phyloP scores from a whole-genome alignment of 2,797 vertebrate species.

The Leptodactylus fallax region DNA sequence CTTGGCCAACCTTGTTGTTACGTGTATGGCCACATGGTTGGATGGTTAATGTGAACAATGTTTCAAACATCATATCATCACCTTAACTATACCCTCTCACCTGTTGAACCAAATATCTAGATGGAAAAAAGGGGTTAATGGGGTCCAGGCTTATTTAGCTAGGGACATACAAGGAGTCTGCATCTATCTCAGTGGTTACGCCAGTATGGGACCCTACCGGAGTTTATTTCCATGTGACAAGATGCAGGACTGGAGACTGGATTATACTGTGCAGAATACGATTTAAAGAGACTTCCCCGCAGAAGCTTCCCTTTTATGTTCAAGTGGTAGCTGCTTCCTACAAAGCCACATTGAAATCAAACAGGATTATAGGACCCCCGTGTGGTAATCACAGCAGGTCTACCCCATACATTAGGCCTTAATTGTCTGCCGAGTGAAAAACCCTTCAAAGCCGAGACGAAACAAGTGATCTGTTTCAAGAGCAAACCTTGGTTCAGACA shows the following conservation, averaged over 20 bases:
- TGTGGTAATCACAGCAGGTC: slow-evolving; percentile 70
- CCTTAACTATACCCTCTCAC: neutral
- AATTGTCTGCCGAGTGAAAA: slow-evolving; percentile 67
- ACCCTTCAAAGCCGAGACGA: slow-evolving; percentile 60
- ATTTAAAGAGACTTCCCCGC: slow-evolving; percentile 42
- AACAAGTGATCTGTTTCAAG: slow-evolving; percentile 56
- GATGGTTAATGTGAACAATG: neutral
- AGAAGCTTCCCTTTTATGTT: slow-evolving; percentile 61
- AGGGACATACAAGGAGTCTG: slow-evolving; percentile 1
- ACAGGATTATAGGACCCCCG: slow-evolving; percentile 68
- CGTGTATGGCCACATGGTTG: no score
- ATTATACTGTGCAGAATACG: slow-evolving; percentile 51
- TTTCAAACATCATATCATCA: neutral
- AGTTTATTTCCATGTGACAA: slow-evolving; percentile 60
- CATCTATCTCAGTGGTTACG: slow-evolving; percentile 21
- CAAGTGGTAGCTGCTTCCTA: slow-evolving; percentile 58
- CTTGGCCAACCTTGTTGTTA: no score
- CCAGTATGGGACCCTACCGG: slow-evolving; percentile 16
- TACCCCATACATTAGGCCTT: slow-evolving; percentile 71
- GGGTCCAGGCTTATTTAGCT: neutral
- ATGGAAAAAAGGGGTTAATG: neutral
- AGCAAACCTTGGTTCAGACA: slow-evolving; percentile 50
- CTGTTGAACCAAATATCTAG: neutral
- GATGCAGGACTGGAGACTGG: slow-evolving; percentile 40
- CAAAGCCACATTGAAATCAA: slow-evolving; percentile 63